Conservation (phyloP, 2,797 vertebrate genomes). For the Tarsius wallacei region DNA sequence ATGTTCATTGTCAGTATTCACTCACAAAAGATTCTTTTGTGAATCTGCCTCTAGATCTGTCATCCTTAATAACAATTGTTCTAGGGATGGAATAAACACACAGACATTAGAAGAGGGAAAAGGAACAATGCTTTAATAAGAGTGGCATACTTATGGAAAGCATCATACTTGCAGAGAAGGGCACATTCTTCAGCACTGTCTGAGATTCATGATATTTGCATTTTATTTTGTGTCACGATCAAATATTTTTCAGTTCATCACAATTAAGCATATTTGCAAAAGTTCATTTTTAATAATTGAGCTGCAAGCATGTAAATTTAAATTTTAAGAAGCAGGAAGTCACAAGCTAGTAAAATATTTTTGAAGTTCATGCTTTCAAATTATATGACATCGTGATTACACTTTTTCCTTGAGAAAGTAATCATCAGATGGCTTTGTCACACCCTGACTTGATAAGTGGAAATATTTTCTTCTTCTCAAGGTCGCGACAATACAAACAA, state of each 20-base stretch:
- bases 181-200: background rate
- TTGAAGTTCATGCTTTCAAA: background rate
- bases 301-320: background rate
- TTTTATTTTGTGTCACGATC: conserved; percentile 28
- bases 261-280: conserved; percentile 3
- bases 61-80: conserved; percentile 56
- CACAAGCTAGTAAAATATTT: conserved; percentile 6
- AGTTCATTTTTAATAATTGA: background rate
- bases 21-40: background rate
- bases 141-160: background rate
- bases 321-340: conserved; percentile 39
- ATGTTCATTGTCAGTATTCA: background rate
- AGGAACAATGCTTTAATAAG: conserved; percentile 34
- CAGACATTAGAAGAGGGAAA: background rate
- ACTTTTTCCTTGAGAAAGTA: conserved; percentile 42
- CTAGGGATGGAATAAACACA: conserved; percentile 29
- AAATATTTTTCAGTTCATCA: conserved; percentile 43
- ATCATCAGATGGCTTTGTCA: background rate
- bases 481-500: conserved; percentile 51
- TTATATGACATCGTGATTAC: background rate
- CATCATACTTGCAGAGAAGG: background rate
- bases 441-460: background rate
- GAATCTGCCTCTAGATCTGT: conserved; percentile 34
- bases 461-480: conserved; percentile 56
- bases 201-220: conserved; percentile 38